A percentile compares a stretch with the other conserved stretches of the same genome.
phyloP scores from a whole-genome alignment of 2,113 vertebrate genomes.

The Cynocephalus volans region DNA sequence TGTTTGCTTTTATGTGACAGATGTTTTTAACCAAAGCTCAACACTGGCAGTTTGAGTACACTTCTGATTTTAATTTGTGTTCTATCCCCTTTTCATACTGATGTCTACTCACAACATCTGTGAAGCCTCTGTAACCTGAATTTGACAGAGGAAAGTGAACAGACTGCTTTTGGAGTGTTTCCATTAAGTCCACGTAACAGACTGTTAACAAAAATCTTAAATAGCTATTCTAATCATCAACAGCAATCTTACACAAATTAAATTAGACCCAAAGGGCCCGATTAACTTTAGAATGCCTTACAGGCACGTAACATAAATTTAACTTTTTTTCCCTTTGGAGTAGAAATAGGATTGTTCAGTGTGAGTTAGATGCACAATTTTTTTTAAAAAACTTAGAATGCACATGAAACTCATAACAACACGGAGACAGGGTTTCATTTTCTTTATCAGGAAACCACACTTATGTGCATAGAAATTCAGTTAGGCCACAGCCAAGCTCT shows the following conservation, averaged over 20 bases:
- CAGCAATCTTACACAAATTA: constrained; percentile 89
- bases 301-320: constrained; percentile 85
- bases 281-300: constrained; percentile 89
- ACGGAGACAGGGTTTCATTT: constrained; percentile 69
- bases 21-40: constrained; percentile 90
- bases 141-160: constrained; percentile 89
- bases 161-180: constrained; percentile 87
- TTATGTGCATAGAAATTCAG: constrained; percentile 81
- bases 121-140: constrained; percentile 88
- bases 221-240: constrained; percentile 89
- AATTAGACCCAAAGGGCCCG: constrained; percentile 86
- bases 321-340: constrained; percentile 67
- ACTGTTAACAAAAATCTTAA: constrained; percentile 90
- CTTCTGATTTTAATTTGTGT: constrained; percentile 90
- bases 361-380: constrained; percentile 67
- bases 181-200: constrained; percentile 86
- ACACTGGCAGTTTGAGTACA: constrained; percentile 85
- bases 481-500: constrained; percentile 67
- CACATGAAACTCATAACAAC: constrained; percentile 65
- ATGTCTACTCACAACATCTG: constrained; percentile 89
- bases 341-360: constrained; percentile 70
- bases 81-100: constrained; percentile 86
- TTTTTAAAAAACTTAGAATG: constrained; percentile 71
- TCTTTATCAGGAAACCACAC: constrained; percentile 83
- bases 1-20: constrained; percentile 90